Evolutionary conservation across 2,113 vertebrate species (phyloP).

Genomic region (Hemiscyllium ocellatum): DNA sequence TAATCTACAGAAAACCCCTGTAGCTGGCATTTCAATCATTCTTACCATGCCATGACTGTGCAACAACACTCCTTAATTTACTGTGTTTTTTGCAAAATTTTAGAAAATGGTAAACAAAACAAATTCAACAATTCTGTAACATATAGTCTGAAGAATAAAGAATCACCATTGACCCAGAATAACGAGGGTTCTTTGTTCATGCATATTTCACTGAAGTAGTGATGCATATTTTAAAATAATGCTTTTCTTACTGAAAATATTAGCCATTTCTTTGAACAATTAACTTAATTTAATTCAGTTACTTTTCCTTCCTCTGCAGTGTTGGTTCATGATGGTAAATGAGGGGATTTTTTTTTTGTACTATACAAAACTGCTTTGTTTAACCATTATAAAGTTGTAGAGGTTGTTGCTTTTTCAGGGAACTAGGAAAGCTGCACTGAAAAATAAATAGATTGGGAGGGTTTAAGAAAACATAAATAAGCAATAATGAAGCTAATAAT

Average conservation of each 20-base stretch:
- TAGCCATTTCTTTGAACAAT: not conserved
- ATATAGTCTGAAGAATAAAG: not conserved
- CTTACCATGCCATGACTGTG: not conserved
- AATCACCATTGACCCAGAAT: not conserved
- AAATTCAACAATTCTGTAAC: not conserved
- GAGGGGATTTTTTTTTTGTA: not conserved
- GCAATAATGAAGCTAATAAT: not conserved
- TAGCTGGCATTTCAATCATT: not conserved
- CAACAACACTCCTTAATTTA: not conserved
- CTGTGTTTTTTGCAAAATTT: not conserved
- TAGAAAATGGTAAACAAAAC: not conserved
- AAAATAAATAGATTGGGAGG: not conserved
- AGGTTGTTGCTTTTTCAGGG: not conserved
- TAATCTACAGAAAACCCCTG: not conserved
- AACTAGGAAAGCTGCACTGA: not conserved
- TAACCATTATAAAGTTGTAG: not conserved
- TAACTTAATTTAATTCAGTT: not conserved
- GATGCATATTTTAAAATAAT: not conserved
- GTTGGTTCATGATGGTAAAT: not conserved
- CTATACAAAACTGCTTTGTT: not conserved
- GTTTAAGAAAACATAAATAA: not conserved
- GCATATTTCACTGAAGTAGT: not conserved
- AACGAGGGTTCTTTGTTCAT: not conserved
- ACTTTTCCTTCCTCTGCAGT: not conserved
- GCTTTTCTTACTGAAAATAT: not conserved